Percentiles rank a stretch among this genome's conserved stretches.
Conservation (phyloP, 1,140 invertebrate genomes). For the Bilobella aurantiaca region DNA sequence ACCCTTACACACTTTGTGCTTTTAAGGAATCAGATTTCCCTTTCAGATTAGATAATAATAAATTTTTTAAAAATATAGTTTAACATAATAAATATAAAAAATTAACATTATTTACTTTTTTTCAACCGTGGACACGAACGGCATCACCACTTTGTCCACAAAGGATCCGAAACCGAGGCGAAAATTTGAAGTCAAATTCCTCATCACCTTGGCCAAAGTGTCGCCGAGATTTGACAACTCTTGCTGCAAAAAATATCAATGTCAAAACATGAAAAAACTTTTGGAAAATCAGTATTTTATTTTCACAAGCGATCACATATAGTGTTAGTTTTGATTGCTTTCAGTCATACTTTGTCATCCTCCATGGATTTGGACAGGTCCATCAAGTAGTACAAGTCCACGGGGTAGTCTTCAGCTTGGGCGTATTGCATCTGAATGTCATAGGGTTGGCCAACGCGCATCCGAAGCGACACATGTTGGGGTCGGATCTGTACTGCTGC, state of each 20-base stretch:
- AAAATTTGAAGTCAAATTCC: conserved; percentile 85
- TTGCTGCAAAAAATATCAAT: conserved; percentile 37
- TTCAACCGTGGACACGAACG: conserved; percentile 35
- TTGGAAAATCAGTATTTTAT: no score
- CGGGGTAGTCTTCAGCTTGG: conserved; percentile 78
- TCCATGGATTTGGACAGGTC: conserved; percentile 90
- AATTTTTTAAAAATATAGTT: no score
- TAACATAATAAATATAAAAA: no score
- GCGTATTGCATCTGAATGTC: conserved; percentile 26
- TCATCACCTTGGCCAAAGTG: conserved; percentile 67
- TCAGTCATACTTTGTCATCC: conserved; percentile 79
- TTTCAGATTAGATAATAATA: not conserved
- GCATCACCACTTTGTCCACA: conserved; percentile 85
- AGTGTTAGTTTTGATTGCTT: no score
- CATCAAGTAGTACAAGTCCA: conserved; percentile 94
- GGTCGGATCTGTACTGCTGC: conserved; percentile 51
- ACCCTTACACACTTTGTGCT: no score
- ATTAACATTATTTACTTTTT: conserved; percentile 35
- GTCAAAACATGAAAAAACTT: no score
- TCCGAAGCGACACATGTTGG: conserved; percentile 44
- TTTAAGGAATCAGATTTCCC: no score
- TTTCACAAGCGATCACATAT: no score
- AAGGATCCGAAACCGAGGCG: conserved; percentile 94
- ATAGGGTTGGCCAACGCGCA: conserved; percentile 30
- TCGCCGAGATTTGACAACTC: conserved; percentile 72